phyloP scores from a whole-genome alignment of 1,140 invertebrate species.

The Anadara kagoshimensis region DNA sequence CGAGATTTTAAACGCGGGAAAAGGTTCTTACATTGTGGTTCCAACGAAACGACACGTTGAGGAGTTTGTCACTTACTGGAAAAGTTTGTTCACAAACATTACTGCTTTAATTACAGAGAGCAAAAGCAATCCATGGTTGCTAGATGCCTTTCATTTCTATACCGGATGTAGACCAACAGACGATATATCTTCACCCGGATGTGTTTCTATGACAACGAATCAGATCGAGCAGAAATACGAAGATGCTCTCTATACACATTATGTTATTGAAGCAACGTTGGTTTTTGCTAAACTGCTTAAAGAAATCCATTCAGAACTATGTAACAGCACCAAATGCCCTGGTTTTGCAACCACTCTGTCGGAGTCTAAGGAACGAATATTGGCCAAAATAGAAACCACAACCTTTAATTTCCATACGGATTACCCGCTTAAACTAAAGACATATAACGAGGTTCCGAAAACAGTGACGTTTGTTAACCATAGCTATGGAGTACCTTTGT shows the following conservation, averaged over 20 bases:
- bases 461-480: background rate
- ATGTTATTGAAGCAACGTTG: background rate
- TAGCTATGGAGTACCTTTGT: background rate
- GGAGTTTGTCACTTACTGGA: conserved; percentile 27
- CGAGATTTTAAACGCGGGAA: conserved; percentile 3
- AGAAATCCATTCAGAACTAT: background rate
- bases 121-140: conserved; percentile 14
- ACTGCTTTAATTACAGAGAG: background rate
- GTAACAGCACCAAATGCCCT: background rate
- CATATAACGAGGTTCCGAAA: background rate
- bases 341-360: background rate
- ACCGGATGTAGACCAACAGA: background rate
- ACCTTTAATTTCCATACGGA: background rate
- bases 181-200: background rate
- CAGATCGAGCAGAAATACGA: background rate
- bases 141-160: conserved; percentile 13
- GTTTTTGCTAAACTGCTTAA: conserved; percentile 11
- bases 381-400: background rate
- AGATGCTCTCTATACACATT: background rate
- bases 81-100: conserved; percentile 24
- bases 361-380: background rate
- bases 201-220: background rate
- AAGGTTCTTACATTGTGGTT: conserved; percentile 12
- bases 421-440: background rate
- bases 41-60: background rate